Evolutionary conservation across 2,797 vertebrate species (phyloP).

Genomic region (Pangasius krempfi): DNA sequence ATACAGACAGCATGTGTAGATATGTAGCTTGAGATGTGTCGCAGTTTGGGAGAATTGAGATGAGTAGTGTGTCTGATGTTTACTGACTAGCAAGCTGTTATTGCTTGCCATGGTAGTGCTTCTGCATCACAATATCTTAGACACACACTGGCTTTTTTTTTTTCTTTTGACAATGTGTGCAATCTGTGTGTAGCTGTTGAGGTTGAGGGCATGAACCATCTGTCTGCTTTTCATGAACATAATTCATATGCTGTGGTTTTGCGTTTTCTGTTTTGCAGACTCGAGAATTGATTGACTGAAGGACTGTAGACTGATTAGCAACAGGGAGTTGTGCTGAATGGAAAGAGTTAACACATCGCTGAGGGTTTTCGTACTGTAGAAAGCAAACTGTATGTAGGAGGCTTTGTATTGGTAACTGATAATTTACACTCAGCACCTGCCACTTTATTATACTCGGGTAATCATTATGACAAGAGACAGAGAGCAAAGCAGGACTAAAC

Average conservation of each 20-base stretch:
- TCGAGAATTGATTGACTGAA: not conserved
- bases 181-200: conserved; percentile 52
- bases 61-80: conserved; percentile 61
- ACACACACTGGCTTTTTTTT: not conserved
- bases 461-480: not conserved
- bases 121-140: conserved; percentile 60
- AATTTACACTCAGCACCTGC: not conserved
- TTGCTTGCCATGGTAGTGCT: conserved; percentile 62
- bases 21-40: conserved; percentile 7
- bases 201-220: conserved; percentile 55
- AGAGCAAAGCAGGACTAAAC: conserved; percentile 15
- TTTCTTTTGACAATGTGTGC: conserved; percentile 26
- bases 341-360: not conserved
- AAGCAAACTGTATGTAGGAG: not conserved
- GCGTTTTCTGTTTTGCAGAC: conserved; percentile 14
- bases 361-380: not conserved
- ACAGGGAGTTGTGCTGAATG: not conserved
- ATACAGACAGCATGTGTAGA: not conserved
- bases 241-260: conserved; percentile 29
- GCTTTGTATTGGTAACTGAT: not conserved
- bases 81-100: conserved; percentile 64
- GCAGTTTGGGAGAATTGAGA: conserved; percentile 50
- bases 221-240: conserved; percentile 44
- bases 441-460: not conserved
- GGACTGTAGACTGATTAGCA: not conserved